Conservation (phyloP, 2,113 vertebrate species). For the Syrrhaptes paradoxus region DNA sequence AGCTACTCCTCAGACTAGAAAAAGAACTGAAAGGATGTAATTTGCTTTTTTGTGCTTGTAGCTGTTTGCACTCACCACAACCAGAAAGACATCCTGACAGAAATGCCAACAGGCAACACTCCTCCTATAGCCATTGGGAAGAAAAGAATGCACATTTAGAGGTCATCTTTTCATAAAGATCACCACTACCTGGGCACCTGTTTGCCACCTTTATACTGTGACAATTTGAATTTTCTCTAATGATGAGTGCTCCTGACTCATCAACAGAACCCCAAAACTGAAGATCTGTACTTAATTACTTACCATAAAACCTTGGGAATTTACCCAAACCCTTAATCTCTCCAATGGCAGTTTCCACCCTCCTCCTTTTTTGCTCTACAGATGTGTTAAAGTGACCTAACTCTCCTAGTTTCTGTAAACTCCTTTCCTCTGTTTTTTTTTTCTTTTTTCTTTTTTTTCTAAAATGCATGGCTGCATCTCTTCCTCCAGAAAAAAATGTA, state of each 20-base stretch:
- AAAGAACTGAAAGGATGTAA: constrained; percentile 23
- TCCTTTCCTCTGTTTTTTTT: neutral
- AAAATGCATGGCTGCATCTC: neutral
- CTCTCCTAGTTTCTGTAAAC: neutral
- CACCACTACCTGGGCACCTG: neutral
- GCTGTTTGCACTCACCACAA: constrained; percentile 71
- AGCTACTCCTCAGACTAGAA: constrained; percentile 39
- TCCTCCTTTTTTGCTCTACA: neutral
- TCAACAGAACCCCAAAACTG: neutral
- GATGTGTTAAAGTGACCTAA: neutral
- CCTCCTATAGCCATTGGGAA: constrained; percentile 68
- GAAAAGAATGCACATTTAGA: constrained; percentile 70
- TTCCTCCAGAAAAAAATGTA: neutral
- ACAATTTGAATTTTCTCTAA: constrained; percentile 22
- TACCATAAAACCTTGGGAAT: neutral
- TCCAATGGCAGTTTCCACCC: neutral
- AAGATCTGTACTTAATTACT: constrained; percentile 38
- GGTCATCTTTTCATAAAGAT: neutral
- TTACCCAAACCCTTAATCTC: neutral
- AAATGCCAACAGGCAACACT: constrained; percentile 73
- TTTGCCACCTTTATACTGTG: neutral
- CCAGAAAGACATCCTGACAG: constrained; percentile 76
- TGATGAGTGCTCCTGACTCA: constrained; percentile 43
- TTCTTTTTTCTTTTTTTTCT: neutral
- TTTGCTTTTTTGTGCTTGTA: constrained; percentile 10